Evolutionary conservation across 2,797 vertebrate species (phyloP), one percentile per base, ranked within the genome.

Genomic region (Semaprochilodus insignis): DNA sequence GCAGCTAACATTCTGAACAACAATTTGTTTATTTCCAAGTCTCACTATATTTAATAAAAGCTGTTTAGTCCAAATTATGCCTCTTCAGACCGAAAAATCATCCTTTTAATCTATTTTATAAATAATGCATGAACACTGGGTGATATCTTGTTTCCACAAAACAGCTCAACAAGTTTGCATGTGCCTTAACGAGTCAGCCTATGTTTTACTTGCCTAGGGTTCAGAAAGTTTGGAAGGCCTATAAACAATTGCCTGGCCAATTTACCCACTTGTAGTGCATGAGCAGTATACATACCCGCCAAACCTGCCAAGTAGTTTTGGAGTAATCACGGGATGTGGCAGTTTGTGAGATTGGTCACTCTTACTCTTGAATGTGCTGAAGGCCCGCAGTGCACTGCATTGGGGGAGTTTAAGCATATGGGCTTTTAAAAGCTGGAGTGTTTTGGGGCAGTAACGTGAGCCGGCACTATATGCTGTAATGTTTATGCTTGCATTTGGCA

Each of bases 401-500:
- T 80, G 65, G 80, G 62, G 55, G 73, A 86, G 73, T 74, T 76
- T 36, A 67, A 54, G 73, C 74, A 62, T 72, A 62, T 57, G 27
- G 81, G 34, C 54, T 80, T 77, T 74, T 74, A 63, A 73, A 80
- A 83, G 73, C 67, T 72, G 70, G 80, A 75, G 52, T 36, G 52
- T 81, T 73, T 76, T n/a, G 71, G 67, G 70, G 48, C 44, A 19
- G 77, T 77, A 82, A 87, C 66, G 6, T 27, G 70, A 85, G 74
- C 55, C 71, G 44, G 66, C n/a, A 10, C 23, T 74, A 25, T 81
- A 85, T 63, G 81, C 52, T 81, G 85, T 81, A 85, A 83, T 87
- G 82, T 87, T 88, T 86, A 86, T 72, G 82, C 83, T 79, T 78
- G 66, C 67, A 71, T 84, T 86, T 86, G 84, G 87, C 84, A 69